Percentiles rank a stretch among this genome's conserved stretches.
These are phyloP conservation scores for Smithornis capensis DNA, from an alignment of 2,113 vertebrate genomes.

Conservation along the genomic window DNA sequence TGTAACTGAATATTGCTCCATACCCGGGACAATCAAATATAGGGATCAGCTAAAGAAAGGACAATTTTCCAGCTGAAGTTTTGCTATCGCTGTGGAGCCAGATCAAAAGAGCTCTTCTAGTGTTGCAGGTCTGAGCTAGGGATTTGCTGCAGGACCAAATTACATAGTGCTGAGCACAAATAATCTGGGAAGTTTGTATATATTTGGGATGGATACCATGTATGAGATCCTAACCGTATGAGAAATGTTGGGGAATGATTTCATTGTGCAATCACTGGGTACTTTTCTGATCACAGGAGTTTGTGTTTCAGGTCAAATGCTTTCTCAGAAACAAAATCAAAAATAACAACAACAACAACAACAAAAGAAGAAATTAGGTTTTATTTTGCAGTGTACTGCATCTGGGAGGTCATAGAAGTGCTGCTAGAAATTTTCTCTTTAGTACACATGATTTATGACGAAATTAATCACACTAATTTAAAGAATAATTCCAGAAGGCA, in stretches of 20 bases:
- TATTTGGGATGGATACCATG: not conserved
- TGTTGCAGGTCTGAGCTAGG: not conserved
- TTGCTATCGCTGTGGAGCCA: too few relatives aligned
- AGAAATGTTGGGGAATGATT: not conserved
- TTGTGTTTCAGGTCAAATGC: not conserved
- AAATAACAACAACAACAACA: not conserved
- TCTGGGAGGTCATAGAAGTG: not conserved
- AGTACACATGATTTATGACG: not conserved
- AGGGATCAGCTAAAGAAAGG: not conserved
- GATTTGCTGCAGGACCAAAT: not conserved
- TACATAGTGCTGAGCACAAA: not conserved
- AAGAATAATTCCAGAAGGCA: not conserved
- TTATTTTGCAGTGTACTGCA: not conserved
- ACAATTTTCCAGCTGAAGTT: not conserved
- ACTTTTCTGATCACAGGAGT: not conserved
- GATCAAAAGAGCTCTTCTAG: not conserved
- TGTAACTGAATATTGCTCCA: not conserved
- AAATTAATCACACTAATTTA: not conserved
- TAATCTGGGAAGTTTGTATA: not conserved
- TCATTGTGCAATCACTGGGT: not conserved
- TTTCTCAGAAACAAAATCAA: not conserved
- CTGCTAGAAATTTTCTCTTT: not conserved
- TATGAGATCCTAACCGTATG: not conserved
- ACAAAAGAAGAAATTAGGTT: not conserved
- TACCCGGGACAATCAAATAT: not conserved